Evolutionary conservation across 2,888 invertebrate genomes (phyloP).

Genomic region (Volucella inanis): DNA sequence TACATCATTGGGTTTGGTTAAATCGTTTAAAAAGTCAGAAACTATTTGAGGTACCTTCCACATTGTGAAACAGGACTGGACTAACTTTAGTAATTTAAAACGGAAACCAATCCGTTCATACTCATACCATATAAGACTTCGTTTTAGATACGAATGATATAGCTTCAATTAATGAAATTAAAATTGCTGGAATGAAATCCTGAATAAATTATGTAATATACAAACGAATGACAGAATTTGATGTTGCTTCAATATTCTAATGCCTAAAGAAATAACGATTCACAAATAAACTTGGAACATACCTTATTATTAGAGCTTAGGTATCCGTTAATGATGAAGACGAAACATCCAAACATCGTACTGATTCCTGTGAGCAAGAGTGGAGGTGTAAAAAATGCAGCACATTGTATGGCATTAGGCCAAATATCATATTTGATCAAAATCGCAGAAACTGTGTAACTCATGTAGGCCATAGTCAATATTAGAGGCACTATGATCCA

Average conservation of each 20-base stretch:
- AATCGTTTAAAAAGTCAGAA: slow-evolving; percentile 69
- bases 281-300: neutral
- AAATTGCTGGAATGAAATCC: neutral
- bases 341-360: slow-evolving; percentile 57
- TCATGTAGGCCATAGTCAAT: slow-evolving; percentile 2
- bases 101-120: neutral
- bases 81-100: neutral
- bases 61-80: slow-evolving; percentile 6
- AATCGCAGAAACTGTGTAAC: slow-evolving; percentile 49
- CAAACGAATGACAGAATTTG: too few relatives aligned
- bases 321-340: slow-evolving; percentile 24
- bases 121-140: neutral
- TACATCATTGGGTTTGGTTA: slow-evolving; percentile 79
- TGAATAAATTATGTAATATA: too few relatives aligned
- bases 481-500: slow-evolving; percentile 31
- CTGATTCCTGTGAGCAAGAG: slow-evolving; percentile 31
- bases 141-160: neutral
- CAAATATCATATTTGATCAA: slow-evolving; percentile 35
- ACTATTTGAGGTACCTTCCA: slow-evolving; percentile 3
- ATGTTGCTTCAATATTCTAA: too few relatives aligned
- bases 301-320: slow-evolving; percentile 43
- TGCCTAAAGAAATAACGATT: too few relatives aligned
- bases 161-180: slow-evolving; percentile 31
- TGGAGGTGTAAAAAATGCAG: slow-evolving; percentile 47
- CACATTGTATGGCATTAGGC: slow-evolving; percentile 37